A percentile compares a stretch with the other conserved stretches of the same genome.
phyloP scores from a whole-genome alignment of 2,797 vertebrate genomes.

The Malacoctenus gilli region DNA sequence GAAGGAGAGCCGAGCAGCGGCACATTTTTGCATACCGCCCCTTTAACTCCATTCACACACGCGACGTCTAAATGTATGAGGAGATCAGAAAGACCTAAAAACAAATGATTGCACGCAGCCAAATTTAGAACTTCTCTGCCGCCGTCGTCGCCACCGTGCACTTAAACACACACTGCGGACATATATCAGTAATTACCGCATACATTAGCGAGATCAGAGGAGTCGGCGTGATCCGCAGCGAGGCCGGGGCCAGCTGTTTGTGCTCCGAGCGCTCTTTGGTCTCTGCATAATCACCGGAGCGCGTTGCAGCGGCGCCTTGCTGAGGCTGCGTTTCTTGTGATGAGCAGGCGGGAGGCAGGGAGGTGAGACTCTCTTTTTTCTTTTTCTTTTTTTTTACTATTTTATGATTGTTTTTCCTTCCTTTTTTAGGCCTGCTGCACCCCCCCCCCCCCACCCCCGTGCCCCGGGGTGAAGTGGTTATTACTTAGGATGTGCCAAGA shows the following conservation, averaged over 20 bases:
- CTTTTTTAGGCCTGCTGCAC: slow-evolving; percentile 41
- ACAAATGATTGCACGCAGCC: too few relatives aligned
- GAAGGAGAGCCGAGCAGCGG: too few relatives aligned
- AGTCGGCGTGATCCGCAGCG: slow-evolving; percentile 47
- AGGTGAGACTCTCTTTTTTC: slow-evolving; percentile 29
- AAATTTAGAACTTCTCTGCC: too few relatives aligned
- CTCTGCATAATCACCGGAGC: slow-evolving; percentile 65
- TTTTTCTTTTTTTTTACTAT: slow-evolving; percentile 6
- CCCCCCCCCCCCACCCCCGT: neutral
- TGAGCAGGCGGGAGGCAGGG: slow-evolving; percentile 40
- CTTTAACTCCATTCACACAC: too few relatives aligned
- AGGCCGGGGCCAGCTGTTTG: slow-evolving; percentile 70
- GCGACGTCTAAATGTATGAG: too few relatives aligned
- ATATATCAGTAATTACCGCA: slow-evolving; percentile 67
- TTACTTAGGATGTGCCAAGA: slow-evolving; percentile 40
- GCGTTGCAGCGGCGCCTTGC: slow-evolving; percentile 60
- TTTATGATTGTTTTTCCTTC: slow-evolving; percentile 35
- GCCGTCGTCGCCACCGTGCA: too few relatives aligned
- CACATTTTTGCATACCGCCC: too few relatives aligned
- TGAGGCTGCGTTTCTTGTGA: slow-evolving; percentile 73
- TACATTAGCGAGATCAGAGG: slow-evolving; percentile 74
- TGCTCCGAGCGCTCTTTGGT: slow-evolving; percentile 57
- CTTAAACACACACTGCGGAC: slow-evolving; percentile 22
- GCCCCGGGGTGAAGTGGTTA: slow-evolving; percentile 57
- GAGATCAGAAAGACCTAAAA: too few relatives aligned